phyloP scores from a whole-genome alignment of 2,797 vertebrate genomes.

The Malurus splendens region DNA sequence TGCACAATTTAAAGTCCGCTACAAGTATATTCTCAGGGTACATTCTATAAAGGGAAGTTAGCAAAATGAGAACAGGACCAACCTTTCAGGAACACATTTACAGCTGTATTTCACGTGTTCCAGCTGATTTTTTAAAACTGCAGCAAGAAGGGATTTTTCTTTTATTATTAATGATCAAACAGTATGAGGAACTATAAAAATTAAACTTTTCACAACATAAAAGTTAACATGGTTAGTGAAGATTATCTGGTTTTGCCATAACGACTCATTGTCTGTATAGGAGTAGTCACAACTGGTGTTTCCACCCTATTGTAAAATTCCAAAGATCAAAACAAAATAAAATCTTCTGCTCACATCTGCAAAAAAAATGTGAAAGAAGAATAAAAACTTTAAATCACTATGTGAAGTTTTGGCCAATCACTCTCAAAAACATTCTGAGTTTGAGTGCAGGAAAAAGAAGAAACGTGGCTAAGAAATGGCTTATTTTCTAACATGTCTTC shows the following conservation, averaged over 20 bases:
- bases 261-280: accelerated
- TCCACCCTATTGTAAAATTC: neutral
- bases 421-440: neutral
- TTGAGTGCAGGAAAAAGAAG: neutral
- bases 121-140: neutral
- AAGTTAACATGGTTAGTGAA: neutral
- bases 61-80: neutral
- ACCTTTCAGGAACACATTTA: neutral
- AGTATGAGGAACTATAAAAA: neutral
- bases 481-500: neutral
- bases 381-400: neutral
- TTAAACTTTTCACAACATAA: neutral
- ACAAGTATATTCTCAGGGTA: neutral
- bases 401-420: neutral
- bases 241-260: neutral
- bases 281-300: neutral
- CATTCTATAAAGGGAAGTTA: neutral
- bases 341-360: neutral
- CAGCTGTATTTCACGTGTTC: neutral
- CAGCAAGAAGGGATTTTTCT: neutral
- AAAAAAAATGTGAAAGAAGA: neutral
- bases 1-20: neutral
- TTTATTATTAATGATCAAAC: neutral
- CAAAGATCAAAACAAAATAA: neutral
- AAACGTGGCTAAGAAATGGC: neutral